Percentiles rank a stretch among this genome's conserved stretches.
Conservation (phyloP, 2,113 vertebrate genomes). For the Bufo bufo region DNA sequence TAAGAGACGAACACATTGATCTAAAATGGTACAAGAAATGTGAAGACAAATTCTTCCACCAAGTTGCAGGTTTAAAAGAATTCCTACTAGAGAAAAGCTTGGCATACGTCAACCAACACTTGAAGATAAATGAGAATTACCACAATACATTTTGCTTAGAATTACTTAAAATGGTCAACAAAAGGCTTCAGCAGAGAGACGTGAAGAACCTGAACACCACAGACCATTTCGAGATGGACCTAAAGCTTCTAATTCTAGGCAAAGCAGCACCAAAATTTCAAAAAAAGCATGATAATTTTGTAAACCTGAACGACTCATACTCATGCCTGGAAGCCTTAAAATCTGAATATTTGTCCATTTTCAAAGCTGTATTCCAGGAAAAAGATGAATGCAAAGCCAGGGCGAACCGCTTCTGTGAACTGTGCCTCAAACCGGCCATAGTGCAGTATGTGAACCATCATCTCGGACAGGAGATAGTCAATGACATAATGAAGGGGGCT, state of each 20-base stretch:
- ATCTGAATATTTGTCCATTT: conserved; percentile 39
- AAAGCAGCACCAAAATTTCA: conserved; percentile 51
- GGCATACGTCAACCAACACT: conserved; percentile 65
- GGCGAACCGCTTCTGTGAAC: conserved; percentile 49
- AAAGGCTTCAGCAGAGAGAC: background rate
- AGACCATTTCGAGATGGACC: conserved; percentile 48
- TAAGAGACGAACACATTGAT: conserved; percentile 64
- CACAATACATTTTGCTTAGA: conserved; percentile 59
- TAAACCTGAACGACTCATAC: conserved; percentile 17
- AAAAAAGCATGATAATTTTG: conserved; percentile 35
- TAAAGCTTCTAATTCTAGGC: conserved; percentile 47
- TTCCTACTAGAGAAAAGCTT: conserved; percentile 65
- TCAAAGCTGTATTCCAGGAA: conserved; percentile 44
- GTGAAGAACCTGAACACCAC: background rate
- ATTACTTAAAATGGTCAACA: conserved; percentile 69
- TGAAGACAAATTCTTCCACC: background rate
- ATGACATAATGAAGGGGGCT: conserved; percentile 41
- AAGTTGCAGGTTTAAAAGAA: conserved; percentile 58
- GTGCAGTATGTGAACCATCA: conserved; percentile 7
- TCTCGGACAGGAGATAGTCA: conserved; percentile 58
- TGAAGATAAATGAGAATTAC: conserved; percentile 64
- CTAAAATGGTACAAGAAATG: conserved; percentile 47
- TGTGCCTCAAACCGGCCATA: conserved; percentile 53
- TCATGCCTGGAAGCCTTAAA: conserved; percentile 3
- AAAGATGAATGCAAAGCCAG: conserved; percentile 51